A percentile compares a stretch with the other conserved stretches of the same genome.
Evolutionary conservation across 2,797 vertebrate species (phyloP).

Genomic region (Manis crassicaudata): DNA sequence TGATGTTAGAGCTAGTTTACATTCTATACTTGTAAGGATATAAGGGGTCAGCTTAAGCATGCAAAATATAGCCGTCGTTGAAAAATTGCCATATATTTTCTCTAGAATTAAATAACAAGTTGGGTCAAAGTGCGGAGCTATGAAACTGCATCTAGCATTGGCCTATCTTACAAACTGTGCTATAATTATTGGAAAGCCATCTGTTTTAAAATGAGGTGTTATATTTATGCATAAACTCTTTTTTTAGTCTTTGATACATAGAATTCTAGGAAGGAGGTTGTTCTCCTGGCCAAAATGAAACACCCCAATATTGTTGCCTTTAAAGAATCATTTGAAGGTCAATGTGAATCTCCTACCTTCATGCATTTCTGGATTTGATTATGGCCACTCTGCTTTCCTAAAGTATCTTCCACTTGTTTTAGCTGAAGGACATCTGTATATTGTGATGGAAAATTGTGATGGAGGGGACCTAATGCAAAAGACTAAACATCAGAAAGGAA

Average conservation of each 20-base stretch:
- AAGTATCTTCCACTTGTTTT: slow-evolving; percentile 69
- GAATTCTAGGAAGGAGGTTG: slow-evolving; percentile 90
- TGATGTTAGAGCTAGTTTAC: not conserved
- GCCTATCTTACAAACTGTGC: not conserved
- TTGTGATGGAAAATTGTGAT: slow-evolving; percentile 96
- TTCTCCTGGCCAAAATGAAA: slow-evolving; percentile 94
- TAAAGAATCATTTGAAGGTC: slow-evolving; percentile 94
- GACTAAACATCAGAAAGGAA: slow-evolving; percentile 90
- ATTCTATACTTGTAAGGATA: not conserved
- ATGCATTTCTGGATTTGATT: not conserved
- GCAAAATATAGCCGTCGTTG: not conserved
- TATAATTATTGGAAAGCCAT: not conserved
- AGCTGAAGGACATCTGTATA: slow-evolving; percentile 92
- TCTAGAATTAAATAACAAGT: not conserved
- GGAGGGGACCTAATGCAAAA: slow-evolving; percentile 93
- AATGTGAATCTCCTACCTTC: slow-evolving; percentile 48
- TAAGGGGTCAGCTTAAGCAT: not conserved
- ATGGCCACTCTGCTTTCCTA: not conserved
- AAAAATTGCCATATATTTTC: not conserved
- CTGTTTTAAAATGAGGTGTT: slow-evolving; percentile 38
- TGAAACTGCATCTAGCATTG: not conserved
- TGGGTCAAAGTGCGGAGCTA: not conserved
- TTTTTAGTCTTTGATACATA: slow-evolving; percentile 87
- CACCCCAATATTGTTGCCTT: slow-evolving; percentile 94
- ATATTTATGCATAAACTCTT: not conserved